Evolutionary conservation across 2,888 invertebrate genomes (phyloP), one percentile per base, ranked within the genome.

Genomic region (Tiliacea aurago): DNA sequence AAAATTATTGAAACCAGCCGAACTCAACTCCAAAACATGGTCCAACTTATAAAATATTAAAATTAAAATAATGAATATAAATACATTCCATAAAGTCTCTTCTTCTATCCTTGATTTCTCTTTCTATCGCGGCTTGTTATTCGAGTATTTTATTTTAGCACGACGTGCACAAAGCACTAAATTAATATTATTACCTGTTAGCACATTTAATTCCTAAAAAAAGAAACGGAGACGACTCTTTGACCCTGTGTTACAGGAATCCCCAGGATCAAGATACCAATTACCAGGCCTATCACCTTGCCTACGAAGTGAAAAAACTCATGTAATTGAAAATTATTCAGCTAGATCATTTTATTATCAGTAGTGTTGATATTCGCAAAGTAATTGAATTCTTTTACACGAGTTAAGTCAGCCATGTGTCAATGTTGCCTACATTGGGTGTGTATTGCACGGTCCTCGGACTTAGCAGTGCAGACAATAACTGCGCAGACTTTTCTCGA

Each of bases 301-400:
- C 99, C 97, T 99, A 99, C 98, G 99, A 99, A 99, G 99, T 99
- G 97, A 99, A 99, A 98, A 99, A 99, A 97, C 98, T 99, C 98
- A 99, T 99, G 99, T 99, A 99, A 98, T 98, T 94, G 90, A 91
- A 91, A 92, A 91, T 91, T 94, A 87, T 87, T 94, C 94, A 93
- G 94, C 93, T 95, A 95, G 94, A 93, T 91, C 86, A 89, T 91
- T 91, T 89, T 86, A 82, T 81, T 88, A 88, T 90, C 84, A 85
- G 92, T 92, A 92, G 93, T 91, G 91, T 91, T 92, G 89, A 86
- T 84, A 89, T 81, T 85, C 86, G 87, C 89, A 90, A 90, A 86
- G 84, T 87, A 84, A 75, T 78, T 78, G 33, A 80, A 86, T 87
- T 82, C 82, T 87, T 84, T 87, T 86, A 83, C 84, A 84, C 88